phyloP scores from a whole-genome alignment of 2,888 invertebrate species.

The Lissonota sp. region DNA sequence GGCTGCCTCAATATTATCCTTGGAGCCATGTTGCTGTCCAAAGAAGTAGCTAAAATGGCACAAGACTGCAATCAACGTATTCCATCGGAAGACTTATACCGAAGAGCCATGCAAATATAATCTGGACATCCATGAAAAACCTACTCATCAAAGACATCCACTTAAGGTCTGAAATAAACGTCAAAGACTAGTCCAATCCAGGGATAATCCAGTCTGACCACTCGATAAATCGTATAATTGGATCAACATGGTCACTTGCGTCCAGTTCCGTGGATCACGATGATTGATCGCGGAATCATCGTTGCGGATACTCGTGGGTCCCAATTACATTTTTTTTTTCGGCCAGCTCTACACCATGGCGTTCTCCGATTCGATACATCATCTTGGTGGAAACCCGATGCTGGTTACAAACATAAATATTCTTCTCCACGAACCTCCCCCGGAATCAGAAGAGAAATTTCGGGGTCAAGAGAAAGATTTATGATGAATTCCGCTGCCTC shows the following conservation, averaged over 20 bases:
- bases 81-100: not conserved
- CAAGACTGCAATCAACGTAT: not conserved
- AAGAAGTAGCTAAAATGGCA: not conserved
- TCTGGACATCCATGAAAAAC: not conserved
- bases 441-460: constrained; percentile 67
- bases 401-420: constrained; percentile 6
- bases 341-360: constrained; percentile 59
- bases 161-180: constrained; percentile 56
- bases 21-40: too few species aligned
- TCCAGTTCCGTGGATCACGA: constrained; percentile 59
- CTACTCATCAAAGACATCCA: constrained; percentile 40
- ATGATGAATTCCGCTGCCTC: constrained; percentile 60
- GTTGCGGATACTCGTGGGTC: constrained; percentile 49
- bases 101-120: not conserved
- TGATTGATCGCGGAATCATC: constrained; percentile 69
- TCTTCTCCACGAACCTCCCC: not conserved
- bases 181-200: not conserved
- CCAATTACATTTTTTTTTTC: constrained; percentile 77
- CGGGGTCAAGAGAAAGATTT: constrained; percentile 72
- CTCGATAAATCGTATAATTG: constrained; percentile 65
- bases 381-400: constrained; percentile 56
- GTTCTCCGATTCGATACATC: constrained; percentile 71
- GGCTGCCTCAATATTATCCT: too few species aligned
- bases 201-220: constrained; percentile 4
- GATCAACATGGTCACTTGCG: constrained; percentile 52